Percentiles rank a stretch among this genome's conserved stretches.
phyloP scores from a whole-genome alignment of 2,888 invertebrate species.

The Ethmia dodecea region DNA sequence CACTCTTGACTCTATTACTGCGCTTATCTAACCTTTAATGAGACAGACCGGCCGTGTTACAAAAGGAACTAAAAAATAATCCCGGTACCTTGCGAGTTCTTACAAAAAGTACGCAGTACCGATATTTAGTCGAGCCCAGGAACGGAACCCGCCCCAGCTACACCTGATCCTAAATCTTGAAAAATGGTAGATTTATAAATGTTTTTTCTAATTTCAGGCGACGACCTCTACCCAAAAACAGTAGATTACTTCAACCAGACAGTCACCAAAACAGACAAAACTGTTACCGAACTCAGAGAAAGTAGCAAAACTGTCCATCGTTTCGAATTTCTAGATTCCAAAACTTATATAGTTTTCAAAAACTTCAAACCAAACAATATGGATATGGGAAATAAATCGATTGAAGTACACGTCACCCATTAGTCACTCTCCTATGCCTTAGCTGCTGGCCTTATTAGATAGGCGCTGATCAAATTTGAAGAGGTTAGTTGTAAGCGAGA shows the following conservation, averaged over 20 bases:
- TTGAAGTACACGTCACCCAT: conserved; percentile 27
- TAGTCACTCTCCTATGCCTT: conserved; percentile 37
- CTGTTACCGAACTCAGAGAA: conserved; percentile 48
- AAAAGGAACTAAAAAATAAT: no score
- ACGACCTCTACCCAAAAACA: conserved; percentile 59
- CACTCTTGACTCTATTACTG: no score
- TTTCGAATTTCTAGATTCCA: conserved; percentile 31
- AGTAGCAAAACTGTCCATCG: conserved; percentile 42
- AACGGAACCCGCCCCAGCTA: no score
- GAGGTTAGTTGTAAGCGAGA: conserved; percentile 51
- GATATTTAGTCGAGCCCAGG: no score
- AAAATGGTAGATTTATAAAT: no score
- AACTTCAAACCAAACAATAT: conserved; percentile 57
- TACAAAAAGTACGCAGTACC: no score
- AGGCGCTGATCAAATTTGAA: conserved; percentile 51
- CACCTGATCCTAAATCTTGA: no score
- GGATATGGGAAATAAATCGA: conserved; percentile 51
- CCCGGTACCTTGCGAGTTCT: no score
- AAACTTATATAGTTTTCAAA: conserved; percentile 32
- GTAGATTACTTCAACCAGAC: conserved; percentile 48
- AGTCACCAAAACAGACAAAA: conserved; percentile 37
- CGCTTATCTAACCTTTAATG: no score
- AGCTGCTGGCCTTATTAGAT: conserved; percentile 51
- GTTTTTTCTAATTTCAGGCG: conserved; percentile 58
- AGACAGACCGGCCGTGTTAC: no score